These are phyloP conservation scores for Melopsittacus undulatus DNA, from an alignment of 2,797 vertebrate genomes.

Conservation along the genomic window DNA sequence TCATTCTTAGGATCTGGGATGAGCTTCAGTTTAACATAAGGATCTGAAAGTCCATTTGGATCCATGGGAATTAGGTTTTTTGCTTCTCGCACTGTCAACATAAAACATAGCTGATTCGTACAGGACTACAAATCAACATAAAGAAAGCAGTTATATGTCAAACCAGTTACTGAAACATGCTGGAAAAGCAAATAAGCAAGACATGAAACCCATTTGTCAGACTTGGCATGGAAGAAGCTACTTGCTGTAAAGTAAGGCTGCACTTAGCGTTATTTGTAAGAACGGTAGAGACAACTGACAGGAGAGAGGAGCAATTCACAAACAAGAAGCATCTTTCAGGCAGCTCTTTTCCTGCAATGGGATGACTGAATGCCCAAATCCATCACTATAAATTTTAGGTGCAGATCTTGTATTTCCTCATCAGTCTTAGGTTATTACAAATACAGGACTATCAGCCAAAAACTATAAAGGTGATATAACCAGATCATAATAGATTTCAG, in stretches of 20 bases:
- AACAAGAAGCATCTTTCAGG: neutral
- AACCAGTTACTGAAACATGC: neutral
- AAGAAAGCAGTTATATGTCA: neutral
- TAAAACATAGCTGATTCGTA: neutral
- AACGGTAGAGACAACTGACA: neutral
- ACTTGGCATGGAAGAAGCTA: neutral
- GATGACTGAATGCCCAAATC: neutral
- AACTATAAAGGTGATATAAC: neutral
- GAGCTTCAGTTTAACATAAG: conserved; percentile 97
- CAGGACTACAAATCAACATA: neutral
- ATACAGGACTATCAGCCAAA: neutral
- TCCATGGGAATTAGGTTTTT: conserved; percentile 98
- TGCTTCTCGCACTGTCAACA: conserved; percentile 88
- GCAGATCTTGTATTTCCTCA: neutral
- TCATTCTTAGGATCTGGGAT: conserved; percentile 97
- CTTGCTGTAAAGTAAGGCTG: neutral
- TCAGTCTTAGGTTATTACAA: neutral
- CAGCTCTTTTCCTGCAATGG: neutral
- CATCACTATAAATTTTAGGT: neutral
- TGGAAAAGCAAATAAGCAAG: neutral
- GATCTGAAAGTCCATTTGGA: conserved; percentile 95
- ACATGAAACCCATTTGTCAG: neutral
- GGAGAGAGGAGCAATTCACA: neutral
- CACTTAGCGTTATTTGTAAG: neutral
- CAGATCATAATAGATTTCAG: neutral